Base-by-base conservation (phyloP, 2,113 vertebrate genomes). In the Gracilinanus agilis region DNA sequence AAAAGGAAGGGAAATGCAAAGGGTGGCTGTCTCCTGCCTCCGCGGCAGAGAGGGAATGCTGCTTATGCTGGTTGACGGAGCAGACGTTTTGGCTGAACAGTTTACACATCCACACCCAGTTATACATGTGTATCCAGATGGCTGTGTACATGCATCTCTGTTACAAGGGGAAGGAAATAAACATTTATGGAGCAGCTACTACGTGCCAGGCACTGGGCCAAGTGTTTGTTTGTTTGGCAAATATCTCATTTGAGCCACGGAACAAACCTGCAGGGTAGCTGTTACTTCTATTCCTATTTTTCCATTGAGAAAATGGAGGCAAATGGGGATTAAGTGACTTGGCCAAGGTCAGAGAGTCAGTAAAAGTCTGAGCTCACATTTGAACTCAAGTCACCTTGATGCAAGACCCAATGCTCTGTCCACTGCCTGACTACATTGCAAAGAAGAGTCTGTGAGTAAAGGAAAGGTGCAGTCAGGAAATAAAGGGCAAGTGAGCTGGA, bases 41-140 rank as follows among this genome's bases (percentile, higher is more conserved):
- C 40, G 8, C 34, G 19, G 1, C 12, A n/a, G 61, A 7, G 34
- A 13, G 34, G 61, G 1, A 83, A 83, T 21, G 9, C 27, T 6
- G 7, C n/a, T 0, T 8, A n/a, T 0, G 7, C 21, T 40, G 7
- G 7, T 19, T 23, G n/a, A 40, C 0, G 1, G 0, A 83, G n/a
- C 5, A 83, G n/a, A 40, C 9, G n/a, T 83, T 40, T 58, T 83
- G n/a, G 16, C 67, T 23, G 16, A 83, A 40, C 0, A 29, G 27
- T 61, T 29, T 61, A 29, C 29, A 83, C 21, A 75, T 16, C 16
- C 67, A 40, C 19, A 23, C 16, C 67, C 67, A n/a, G 29, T 34
- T 40, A 83, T 83, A 25, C 34, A 40, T 21, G n/a, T 19, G 34
- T 2, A 21, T 19, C 19, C 19, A 75, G 67, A 58, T 27, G 25